Base-by-base conservation (phyloP, 2,797 vertebrate genomes). In the Lateolabrax maculatus region DNA sequence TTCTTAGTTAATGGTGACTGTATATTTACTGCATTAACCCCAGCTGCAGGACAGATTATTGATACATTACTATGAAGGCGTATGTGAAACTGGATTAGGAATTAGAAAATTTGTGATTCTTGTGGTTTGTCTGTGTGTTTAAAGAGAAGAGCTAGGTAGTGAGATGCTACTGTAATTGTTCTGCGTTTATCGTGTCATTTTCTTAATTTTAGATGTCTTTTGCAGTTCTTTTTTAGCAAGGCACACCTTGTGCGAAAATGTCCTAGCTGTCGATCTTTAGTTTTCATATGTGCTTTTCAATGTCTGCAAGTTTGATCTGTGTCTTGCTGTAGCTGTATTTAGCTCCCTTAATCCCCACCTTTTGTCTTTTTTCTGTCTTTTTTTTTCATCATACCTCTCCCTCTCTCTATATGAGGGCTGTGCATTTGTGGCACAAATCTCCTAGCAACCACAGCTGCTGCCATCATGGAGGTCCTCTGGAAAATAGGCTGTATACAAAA, bases 291-390 rank as follows among this genome's bases (percentile, higher is more conserved):
- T 93, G 87, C 89, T 90, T 88, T 87, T 91, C 67, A 87, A 79
- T 90, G 87, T 93, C 63, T 91, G 84, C 83, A 89, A 90, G 81
- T 90, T 87, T 80, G 80, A 89, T 90, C 78, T 91, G 75, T 93
- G 84, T 93, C 79, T 89, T 81, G 79, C 83, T 90, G 79, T 87
- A 86, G 85, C 80, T 89, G 77, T 88, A 85, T 87, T 89, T 90
- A 90, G 86, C 78, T 67, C 53, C 76, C 68, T 61, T 81, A 79
- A 74, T 77, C 72, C 72, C 83, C 57, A 67, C 46, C 60, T 75
- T n/a, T 78, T 86, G 67, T 79, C 56, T 65, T 70, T 74, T 71
- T 79, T 49, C 64, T 67, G 18, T 75, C 55, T 71, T 53, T 71
- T 49, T 46, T 72, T 64, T 57, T 65, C n/a, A 69, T 78, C 65